Percentiles rank a stretch among this genome's conserved stretches.
These are phyloP conservation scores for Ceratotherium simum DNA, from an alignment of 2,113 vertebrate species.

Conservation along the genomic window DNA sequence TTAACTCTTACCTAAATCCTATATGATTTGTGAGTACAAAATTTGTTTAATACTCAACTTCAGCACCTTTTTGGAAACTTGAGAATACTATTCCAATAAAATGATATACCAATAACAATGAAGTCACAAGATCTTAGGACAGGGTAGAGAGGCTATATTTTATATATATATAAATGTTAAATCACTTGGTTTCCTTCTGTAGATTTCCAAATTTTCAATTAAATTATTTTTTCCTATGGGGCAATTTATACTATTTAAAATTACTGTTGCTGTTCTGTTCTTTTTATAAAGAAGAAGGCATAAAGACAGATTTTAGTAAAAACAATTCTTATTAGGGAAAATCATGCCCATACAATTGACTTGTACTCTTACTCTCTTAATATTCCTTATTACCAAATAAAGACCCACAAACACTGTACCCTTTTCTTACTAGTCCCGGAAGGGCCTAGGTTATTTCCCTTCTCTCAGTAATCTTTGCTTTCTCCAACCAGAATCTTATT, in stretches of 20 bases:
- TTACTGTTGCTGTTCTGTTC: background rate
- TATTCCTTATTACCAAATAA: background rate
- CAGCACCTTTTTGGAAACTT: background rate
- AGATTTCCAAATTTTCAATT: background rate
- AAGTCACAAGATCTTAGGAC: background rate
- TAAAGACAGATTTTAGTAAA: background rate
- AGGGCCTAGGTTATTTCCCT: background rate
- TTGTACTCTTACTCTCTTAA: background rate
- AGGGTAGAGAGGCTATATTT: background rate
- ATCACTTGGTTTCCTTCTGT: background rate
- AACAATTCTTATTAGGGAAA: background rate
- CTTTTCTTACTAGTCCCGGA: background rate
- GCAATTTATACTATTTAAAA: background rate
- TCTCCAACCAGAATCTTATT: background rate
- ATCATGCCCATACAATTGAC: background rate
- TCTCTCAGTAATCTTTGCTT: background rate
- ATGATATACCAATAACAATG: background rate
- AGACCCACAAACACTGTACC: background rate
- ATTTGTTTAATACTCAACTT: background rate
- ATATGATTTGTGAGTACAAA: background rate
- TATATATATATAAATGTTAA: background rate
- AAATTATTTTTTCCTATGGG: background rate
- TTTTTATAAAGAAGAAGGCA: background rate
- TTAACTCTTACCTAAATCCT: background rate
- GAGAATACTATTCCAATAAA: background rate